These are phyloP conservation scores for Anagrus nilaparvatae DNA, from an alignment of 1,140 invertebrate genomes.

Conservation along the genomic window DNA sequence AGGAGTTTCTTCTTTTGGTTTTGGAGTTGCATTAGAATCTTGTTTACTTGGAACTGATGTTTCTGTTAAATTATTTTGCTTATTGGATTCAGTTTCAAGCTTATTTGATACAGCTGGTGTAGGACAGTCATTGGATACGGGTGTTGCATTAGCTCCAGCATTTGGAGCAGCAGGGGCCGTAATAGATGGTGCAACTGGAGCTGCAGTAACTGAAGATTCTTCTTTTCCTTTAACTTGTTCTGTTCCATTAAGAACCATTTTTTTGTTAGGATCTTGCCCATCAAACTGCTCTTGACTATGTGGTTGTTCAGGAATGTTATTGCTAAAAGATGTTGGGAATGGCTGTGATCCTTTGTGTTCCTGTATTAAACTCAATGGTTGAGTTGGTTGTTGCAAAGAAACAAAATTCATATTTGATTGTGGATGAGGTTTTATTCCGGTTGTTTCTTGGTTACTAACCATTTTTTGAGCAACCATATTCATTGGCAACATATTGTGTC, in stretches of 20 bases:
- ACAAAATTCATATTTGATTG: constrained; percentile 32
- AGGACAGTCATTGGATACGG: constrained; percentile 1
- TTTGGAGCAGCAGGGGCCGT: too few species aligned
- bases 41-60: not conserved
- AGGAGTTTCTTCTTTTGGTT: constrained; percentile 11
- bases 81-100: too few species aligned
- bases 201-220: too few species aligned
- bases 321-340: constrained; percentile 25
- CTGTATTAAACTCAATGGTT: constrained; percentile 39
- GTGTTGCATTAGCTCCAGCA: too few species aligned
- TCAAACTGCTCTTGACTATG: constrained; percentile 1
- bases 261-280: constrained; percentile 8
- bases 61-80: too few species aligned
- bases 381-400: constrained; percentile 33
- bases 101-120: not conserved
- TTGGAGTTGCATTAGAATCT: not conserved
- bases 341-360: constrained; percentile 35
- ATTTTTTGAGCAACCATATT: constrained; percentile 39
- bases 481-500: constrained; percentile 38
- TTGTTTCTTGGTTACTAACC: constrained; percentile 27
- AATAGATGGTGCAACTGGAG: too few species aligned
- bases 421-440: constrained; percentile 32
- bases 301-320: constrained; percentile 20
- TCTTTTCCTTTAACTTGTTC: constrained; percentile 12
- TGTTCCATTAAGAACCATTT: constrained; percentile 14